Percentiles rank a stretch among this genome's conserved stretches.
These are phyloP conservation scores for Cryptocephalus moraei DNA, from an alignment of 2,888 invertebrate species.

Conservation along the genomic window DNA sequence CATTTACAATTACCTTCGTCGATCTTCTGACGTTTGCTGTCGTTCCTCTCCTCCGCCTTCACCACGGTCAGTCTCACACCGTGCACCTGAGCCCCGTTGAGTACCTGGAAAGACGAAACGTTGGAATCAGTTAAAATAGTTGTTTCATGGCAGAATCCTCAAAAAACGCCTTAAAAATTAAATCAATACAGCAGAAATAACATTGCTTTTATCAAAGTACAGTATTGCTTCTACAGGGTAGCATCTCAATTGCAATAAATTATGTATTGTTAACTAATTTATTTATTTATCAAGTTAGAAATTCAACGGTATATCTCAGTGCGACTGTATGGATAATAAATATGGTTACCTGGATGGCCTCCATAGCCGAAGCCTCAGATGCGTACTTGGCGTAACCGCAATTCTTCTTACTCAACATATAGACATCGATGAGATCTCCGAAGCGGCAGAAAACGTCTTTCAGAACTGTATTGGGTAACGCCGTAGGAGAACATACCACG, in stretches of 20 bases:
- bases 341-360: constrained; percentile 55
- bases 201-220: no score
- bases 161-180: no score
- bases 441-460: constrained; percentile 86
- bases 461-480: constrained; percentile 68
- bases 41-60: constrained; percentile 65
- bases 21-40: constrained; percentile 9
- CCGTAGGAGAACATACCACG: constrained; percentile 50
- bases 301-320: no score
- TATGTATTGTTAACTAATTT: not conserved
- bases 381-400: constrained; percentile 90
- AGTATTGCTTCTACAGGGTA: not conserved
- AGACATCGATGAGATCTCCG: constrained; percentile 82
- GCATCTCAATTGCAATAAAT: not conserved
- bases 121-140: no score
- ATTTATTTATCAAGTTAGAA: constrained; percentile 2
- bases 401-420: constrained; percentile 78
- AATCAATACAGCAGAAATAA: no score
- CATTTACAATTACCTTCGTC: not conserved
- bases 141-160: no score
- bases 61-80: constrained; percentile 81
- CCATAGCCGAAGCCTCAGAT: constrained; percentile 59
- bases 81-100: constrained; percentile 83
- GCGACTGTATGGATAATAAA: no score
- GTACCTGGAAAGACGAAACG: constrained; percentile 23